Conservation (phyloP, 1,140 invertebrate species). For the Galleria mellonella region DNA sequence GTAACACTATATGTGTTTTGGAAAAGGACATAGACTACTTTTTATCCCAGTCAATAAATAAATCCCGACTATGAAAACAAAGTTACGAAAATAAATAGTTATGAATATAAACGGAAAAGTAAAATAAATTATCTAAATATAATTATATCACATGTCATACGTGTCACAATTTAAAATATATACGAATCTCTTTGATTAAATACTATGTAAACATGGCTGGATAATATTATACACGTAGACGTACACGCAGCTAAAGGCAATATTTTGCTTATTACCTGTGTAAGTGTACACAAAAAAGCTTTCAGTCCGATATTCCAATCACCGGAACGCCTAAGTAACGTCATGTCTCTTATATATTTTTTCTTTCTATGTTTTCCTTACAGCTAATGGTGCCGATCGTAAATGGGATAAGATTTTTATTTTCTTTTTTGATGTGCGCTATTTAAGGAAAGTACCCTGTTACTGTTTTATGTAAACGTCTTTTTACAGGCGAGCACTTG, state of each 20-base stretch:
- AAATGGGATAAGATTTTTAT: constrained; percentile 31
- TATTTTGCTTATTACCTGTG: constrained; percentile 16
- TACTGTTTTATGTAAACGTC: constrained; percentile 16
- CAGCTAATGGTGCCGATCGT: constrained; percentile 24
- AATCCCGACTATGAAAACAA: too few species aligned
- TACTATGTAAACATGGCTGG: constrained; percentile 5
- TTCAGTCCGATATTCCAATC: constrained; percentile 32
- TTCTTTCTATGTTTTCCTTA: constrained; percentile 27
- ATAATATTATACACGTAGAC: constrained; percentile 12
- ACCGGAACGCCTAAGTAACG: constrained; percentile 26
- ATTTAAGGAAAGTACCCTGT: too few species aligned
- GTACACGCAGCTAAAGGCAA: constrained; percentile 2
- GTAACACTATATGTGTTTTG: too few species aligned
- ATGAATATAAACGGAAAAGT: too few species aligned
- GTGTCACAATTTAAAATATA: not conserved
- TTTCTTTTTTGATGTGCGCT: constrained; percentile 24
- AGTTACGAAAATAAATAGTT: too few species aligned
- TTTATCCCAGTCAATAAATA: too few species aligned
- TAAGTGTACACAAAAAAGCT: constrained; percentile 37
- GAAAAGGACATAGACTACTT: too few species aligned
- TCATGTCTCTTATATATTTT: constrained; percentile 24
- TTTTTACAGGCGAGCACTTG: constrained; percentile 5
- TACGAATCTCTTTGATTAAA: not conserved
- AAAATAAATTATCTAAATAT: too few species aligned
- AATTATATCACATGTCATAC: too few species aligned